Evolutionary conservation across 2,797 vertebrate genomes (phyloP).

Genomic region (Typhlichthys eigenmanni): DNA sequence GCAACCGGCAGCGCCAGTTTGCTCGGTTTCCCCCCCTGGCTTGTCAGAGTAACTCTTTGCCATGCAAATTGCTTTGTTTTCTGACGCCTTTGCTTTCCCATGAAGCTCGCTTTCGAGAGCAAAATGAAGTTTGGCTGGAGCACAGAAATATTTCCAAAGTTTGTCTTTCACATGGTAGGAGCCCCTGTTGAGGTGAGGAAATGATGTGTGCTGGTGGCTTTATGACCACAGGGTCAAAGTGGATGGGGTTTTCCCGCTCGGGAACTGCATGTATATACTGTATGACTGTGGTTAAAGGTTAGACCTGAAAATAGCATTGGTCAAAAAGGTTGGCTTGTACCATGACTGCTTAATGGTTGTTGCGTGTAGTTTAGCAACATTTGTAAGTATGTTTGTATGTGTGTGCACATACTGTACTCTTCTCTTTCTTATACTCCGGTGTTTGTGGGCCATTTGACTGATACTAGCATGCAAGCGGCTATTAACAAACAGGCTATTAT

Average conservation of each 20-base stretch:
- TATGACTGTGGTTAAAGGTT: constrained; percentile 16
- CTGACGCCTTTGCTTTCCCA: constrained; percentile 21
- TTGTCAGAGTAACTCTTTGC: constrained; percentile 65
- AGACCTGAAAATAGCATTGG: constrained; percentile 15
- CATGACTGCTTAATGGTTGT: constrained; percentile 15
- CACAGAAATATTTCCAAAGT: constrained; percentile 28
- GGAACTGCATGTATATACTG: constrained; percentile 14
- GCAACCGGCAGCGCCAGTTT: constrained; percentile 34
- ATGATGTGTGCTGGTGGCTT: constrained; percentile 37
- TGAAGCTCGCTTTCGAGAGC: constrained; percentile 27
- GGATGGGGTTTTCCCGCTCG: constrained; percentile 15
- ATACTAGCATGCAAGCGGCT: too few relatives aligned
- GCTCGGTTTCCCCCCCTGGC: constrained; percentile 23
- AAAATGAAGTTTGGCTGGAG: constrained; percentile 33
- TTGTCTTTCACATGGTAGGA: constrained; percentile 34
- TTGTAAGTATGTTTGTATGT: not conserved
- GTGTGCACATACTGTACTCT: not conserved
- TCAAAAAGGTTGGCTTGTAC: constrained; percentile 11
- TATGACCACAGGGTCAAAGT: constrained; percentile 40
- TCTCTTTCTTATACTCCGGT: not conserved
- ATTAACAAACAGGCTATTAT: too few relatives aligned
- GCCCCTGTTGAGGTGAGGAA: constrained; percentile 25
- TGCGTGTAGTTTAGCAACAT: not conserved
- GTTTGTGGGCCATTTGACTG: not conserved
- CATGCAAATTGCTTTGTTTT: constrained; percentile 61